Percentiles rank a stretch among this genome's conserved stretches.
Conservation (phyloP, 2,113 vertebrate species). For the Alces alces region DNA sequence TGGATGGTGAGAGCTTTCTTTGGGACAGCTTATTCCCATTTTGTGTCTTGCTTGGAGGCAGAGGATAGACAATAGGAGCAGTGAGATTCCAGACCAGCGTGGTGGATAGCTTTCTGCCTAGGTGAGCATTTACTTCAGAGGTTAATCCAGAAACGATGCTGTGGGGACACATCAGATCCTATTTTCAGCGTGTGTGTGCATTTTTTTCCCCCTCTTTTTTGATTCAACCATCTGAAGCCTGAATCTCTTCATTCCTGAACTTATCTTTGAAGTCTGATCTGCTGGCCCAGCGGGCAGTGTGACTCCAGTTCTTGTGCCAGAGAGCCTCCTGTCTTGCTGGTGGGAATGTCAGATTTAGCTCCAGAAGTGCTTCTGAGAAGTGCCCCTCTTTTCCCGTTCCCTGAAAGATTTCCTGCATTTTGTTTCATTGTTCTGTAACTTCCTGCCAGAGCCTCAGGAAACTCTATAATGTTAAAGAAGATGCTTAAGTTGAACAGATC, state of each 20-base stretch:
- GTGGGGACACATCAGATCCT: neutral
- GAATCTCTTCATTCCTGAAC: slow-evolving; percentile 9
- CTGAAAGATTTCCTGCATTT: slow-evolving; percentile 53
- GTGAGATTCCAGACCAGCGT: slow-evolving; percentile 14
- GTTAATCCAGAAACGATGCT: slow-evolving; percentile 71
- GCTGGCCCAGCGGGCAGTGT: neutral
- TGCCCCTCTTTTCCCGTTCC: slow-evolving; percentile 11
- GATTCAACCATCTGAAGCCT: neutral
- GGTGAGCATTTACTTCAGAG: slow-evolving; percentile 55
- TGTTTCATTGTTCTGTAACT: slow-evolving; percentile 8
- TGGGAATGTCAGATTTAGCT: slow-evolving; percentile 5
- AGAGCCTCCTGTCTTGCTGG: neutral
- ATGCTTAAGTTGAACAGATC: slow-evolving; percentile 20
- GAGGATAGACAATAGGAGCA: neutral
- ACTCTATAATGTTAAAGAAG: neutral
- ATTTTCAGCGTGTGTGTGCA: neutral
- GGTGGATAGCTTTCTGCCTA: slow-evolving; percentile 52
- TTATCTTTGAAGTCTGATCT: slow-evolving; percentile 55
- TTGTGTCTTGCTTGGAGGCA: neutral
- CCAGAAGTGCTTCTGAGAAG: neutral
- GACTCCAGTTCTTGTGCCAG: neutral
- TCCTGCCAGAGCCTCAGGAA: slow-evolving; percentile 53
- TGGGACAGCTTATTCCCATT: slow-evolving; percentile 36
- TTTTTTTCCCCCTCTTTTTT: neutral
- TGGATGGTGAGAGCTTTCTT: slow-evolving; percentile 46